Percentiles rank a stretch among this genome's conserved stretches.
Conservation (phyloP, 2,113 vertebrate species). For the Etheostoma cragini region DNA sequence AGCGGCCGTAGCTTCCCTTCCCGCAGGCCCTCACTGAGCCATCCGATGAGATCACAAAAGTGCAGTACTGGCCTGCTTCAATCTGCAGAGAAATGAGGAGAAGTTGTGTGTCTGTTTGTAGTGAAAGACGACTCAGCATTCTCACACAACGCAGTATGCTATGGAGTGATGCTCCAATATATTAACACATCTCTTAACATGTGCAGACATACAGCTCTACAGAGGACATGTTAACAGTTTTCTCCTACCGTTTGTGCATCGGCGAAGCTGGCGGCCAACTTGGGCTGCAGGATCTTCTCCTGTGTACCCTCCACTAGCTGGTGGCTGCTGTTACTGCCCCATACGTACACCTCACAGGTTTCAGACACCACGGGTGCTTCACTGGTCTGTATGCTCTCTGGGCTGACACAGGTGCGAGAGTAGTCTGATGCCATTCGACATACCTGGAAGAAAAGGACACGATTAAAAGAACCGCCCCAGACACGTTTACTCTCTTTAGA, state of each 20-base stretch:
- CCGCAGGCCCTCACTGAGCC: conserved; percentile 86
- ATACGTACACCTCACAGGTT: conserved; percentile 94
- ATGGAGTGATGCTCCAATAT: not conserved
- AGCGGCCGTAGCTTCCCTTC: conserved; percentile 87
- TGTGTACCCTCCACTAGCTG: conserved; percentile 88
- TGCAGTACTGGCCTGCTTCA: conserved; percentile 88
- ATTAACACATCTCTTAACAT: not conserved
- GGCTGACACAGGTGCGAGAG: conserved; percentile 94
- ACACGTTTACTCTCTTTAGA: not conserved
- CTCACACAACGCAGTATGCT: not conserved
- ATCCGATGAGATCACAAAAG: conserved; percentile 85
- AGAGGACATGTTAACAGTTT: not conserved
- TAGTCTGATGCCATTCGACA: conserved; percentile 94
- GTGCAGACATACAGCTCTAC: not conserved
- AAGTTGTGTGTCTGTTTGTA: not conserved
- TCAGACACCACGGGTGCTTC: conserved; percentile 93
- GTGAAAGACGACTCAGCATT: not conserved
- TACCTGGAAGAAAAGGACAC: conserved; percentile 77
- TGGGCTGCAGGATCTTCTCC: conserved; percentile 89
- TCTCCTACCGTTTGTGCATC: conserved; percentile 84
- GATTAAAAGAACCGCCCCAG: not conserved
- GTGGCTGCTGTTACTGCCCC: conserved; percentile 90
- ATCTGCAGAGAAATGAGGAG: conserved; percentile 72
- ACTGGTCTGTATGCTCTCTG: conserved; percentile 94
- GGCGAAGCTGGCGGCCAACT: conserved; percentile 85